Base-by-base conservation (phyloP, 2,797 vertebrate genomes). In the Thamnophis elegans region DNA sequence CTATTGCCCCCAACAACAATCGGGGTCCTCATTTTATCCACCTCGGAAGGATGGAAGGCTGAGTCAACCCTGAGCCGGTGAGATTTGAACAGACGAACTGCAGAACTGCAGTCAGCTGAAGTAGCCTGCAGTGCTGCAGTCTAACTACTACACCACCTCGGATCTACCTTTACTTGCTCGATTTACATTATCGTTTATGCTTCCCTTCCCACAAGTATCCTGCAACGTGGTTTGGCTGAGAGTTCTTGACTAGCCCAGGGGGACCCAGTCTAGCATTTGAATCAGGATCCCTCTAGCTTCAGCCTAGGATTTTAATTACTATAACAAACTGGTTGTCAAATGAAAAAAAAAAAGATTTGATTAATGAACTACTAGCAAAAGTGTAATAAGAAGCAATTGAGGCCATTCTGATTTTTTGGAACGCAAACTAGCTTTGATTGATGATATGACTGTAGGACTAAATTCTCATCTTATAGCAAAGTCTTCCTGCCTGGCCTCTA, bases 351-450 rank as follows among this genome's bases (percentile, higher is more conserved):
- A 59, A 58, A 60, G 5, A 42, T 60, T 60, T 32, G 62, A 13
- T 73, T 25, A 25, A 90, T 36, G 28, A 78, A 54, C 53, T 56
- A 36, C 25, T 5, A 51, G 32, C 58, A 53, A n/a, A 62, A 90
- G 13, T 26, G 47, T 91, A 28, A 32, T 68, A 28, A 59, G 65
- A 78, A 82, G 55, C 42, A 82, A 78, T 53, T 32, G 5, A 6
- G 13, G 18, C 22, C 55, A 26, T 54, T 60, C 3, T 87, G 92
- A 42, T 56, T 94, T 94, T 94, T 55, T 56, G 59, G 92, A 28
- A 54, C 73, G 51, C 4, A 3, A 90, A 12, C 1, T 0, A 56
- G 20, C 54, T 89, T 93, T 87, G 32, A 59, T 91, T 78, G 59
- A 0, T 82, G 53, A 1, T 32, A 9, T 32, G 10, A 58, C 88